A percentile compares a stretch with the other conserved stretches of the same genome.
These are phyloP conservation scores for Odontamblyopus rebecca DNA, from an alignment of 2,797 vertebrate species.

Conservation along the genomic window DNA sequence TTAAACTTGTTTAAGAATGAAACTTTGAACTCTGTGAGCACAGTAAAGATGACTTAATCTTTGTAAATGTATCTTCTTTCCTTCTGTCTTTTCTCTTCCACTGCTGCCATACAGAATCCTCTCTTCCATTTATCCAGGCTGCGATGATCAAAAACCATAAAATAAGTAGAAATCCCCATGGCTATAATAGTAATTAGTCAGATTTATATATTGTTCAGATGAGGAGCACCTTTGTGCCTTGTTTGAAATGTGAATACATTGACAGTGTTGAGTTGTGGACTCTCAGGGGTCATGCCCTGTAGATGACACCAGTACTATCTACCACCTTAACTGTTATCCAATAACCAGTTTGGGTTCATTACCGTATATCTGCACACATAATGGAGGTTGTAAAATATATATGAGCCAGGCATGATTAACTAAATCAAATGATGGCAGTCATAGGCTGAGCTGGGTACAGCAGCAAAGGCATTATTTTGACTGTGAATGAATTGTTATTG, in stretches of 20 bases:
- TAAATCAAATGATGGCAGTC: slow-evolving; percentile 33
- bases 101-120: background rate
- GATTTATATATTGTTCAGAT: background rate
- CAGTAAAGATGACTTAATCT: background rate
- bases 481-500: slow-evolving; percentile 48
- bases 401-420: slow-evolving; percentile 48
- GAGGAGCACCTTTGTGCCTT: slow-evolving; percentile 7
- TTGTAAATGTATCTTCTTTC: background rate
- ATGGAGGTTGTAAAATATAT: slow-evolving; percentile 42
- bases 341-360: slow-evolving; percentile 44
- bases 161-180: background rate
- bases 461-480: slow-evolving; percentile 23
- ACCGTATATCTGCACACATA: slow-evolving; percentile 35
- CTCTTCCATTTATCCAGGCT: background rate
- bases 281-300: slow-evolving; percentile 41
- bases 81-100: background rate
- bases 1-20: slow-evolving; percentile 13
- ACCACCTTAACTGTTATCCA: slow-evolving; percentile 48
- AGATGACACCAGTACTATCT: slow-evolving; percentile 42
- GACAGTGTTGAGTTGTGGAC: slow-evolving; percentile 9
- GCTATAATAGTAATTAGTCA: background rate
- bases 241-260: background rate
- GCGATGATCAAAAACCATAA: background rate
- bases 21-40: slow-evolving; percentile 18
- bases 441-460: slow-evolving; percentile 41